These are phyloP conservation scores for Bubalus kerabau DNA, from an alignment of 2,113 vertebrate species.

Conservation along the genomic window DNA sequence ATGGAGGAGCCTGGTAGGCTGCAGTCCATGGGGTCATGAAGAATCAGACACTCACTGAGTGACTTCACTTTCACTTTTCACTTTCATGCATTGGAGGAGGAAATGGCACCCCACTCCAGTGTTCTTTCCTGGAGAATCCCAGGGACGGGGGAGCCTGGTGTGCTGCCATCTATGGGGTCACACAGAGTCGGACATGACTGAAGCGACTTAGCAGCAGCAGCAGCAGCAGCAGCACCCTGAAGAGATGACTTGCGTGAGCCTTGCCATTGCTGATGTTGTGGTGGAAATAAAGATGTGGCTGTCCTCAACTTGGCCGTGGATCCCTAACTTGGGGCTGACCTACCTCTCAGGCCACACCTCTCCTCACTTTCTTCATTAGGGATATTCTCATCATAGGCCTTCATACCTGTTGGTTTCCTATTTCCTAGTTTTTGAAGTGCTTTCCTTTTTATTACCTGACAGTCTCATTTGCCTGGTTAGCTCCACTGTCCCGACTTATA, in stretches of 20 bases:
- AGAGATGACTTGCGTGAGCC: background rate
- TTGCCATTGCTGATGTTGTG: background rate
- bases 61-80: too few relatives aligned
- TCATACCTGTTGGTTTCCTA: background rate
- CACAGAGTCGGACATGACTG: too few relatives aligned
- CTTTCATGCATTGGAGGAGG: too few relatives aligned
- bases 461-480: background rate
- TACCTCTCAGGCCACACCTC: background rate
- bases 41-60: too few relatives aligned
- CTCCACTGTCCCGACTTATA: background rate
- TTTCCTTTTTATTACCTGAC: background rate
- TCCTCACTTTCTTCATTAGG: background rate
- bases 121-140: too few relatives aligned
- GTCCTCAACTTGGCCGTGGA: background rate
- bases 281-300: background rate
- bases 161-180: too few relatives aligned
- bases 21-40: too few relatives aligned
- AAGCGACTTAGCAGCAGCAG: too few relatives aligned
- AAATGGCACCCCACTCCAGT: too few relatives aligned
- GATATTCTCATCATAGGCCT: background rate
- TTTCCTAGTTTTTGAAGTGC: background rate
- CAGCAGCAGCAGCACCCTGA: background rate
- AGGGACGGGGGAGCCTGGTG: fast-evolving
- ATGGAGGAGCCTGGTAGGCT: too few relatives aligned
- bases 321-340: background rate